A percentile compares a stretch with the other conserved stretches of the same genome.
Conservation (phyloP, 2,797 vertebrate genomes). For the Presbytis comata region DNA sequence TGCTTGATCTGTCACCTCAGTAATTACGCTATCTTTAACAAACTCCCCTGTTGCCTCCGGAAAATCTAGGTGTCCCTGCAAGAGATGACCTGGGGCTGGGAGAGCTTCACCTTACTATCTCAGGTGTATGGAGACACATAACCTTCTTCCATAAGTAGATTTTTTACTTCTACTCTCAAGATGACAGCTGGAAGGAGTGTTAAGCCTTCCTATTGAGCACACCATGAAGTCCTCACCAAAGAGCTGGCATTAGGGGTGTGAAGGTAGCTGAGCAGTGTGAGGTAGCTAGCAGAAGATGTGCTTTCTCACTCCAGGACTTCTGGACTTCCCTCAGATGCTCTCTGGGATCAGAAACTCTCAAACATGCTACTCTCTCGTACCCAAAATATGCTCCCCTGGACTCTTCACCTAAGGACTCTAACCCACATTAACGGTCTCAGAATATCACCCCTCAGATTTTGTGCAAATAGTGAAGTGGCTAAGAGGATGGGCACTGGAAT, state of each 20-base stretch:
- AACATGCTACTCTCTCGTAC: rapidly evolving
- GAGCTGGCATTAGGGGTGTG: rapidly evolving
- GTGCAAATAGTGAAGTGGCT: background rate
- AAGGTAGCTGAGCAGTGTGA: background rate
- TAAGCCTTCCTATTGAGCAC: background rate
- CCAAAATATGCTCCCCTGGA: background rate
- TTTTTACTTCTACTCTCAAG: background rate
- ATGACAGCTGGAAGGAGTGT: background rate
- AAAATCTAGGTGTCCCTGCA: background rate
- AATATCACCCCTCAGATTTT: background rate
- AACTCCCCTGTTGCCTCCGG: background rate
- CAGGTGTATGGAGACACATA: background rate
- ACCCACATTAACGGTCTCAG: background rate
- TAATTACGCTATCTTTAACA: background rate
- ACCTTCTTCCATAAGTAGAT: background rate
- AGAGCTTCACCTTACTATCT: background rate
- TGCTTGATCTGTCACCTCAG: slow-evolving; percentile 36
- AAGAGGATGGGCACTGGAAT: rapidly evolving
- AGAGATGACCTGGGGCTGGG: background rate
- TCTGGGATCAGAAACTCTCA: background rate
- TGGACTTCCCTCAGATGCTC: background rate
- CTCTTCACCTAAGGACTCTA: background rate
- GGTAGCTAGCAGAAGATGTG: no score
- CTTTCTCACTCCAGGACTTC: background rate
- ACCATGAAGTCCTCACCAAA: rapidly evolving